Percentiles rank a stretch among this genome's conserved stretches.
Conservation (phyloP, 2,888 invertebrate species). For the Caenorhabditis sp. region DNA sequence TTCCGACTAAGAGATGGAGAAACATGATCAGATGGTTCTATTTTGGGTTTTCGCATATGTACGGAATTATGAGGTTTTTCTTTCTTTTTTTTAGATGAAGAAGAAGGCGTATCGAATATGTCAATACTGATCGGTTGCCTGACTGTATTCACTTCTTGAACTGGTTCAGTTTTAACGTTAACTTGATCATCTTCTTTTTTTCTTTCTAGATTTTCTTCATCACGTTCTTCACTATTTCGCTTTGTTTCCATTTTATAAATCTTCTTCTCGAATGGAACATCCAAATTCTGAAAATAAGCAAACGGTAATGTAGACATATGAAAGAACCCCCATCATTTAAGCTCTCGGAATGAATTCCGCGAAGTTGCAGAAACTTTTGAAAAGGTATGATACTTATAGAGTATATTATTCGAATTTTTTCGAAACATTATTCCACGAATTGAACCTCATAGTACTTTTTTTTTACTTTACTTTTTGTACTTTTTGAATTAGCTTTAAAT, state of each 20-base stretch:
- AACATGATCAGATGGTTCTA: neutral
- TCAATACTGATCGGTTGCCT: constrained; percentile 23
- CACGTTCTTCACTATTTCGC: constrained; percentile 16
- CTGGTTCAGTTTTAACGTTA: neutral
- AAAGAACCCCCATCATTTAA: too few relatives aligned
- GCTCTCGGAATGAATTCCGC: too few relatives aligned
- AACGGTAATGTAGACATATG: too few relatives aligned
- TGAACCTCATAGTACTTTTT: too few relatives aligned
- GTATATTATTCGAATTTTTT: neutral
- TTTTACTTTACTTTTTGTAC: too few relatives aligned
- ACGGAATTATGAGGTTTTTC: neutral
- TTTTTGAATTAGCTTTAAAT: too few relatives aligned
- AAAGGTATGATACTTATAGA: too few relatives aligned
- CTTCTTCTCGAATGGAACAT: constrained; percentile 41
- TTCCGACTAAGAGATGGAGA: too few relatives aligned
- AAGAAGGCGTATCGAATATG: constrained; percentile 15
- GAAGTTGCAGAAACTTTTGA: too few relatives aligned
- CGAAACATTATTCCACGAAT: too few relatives aligned
- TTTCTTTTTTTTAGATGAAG: constrained; percentile 3
- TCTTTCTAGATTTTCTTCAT: constrained; percentile 17
- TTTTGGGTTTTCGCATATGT: neutral
- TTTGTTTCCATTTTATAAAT: constrained; percentile 47
- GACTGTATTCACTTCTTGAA: neutral
- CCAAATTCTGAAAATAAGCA: constrained; percentile 46
- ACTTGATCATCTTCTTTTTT: constrained; percentile 2